Percentiles rank a stretch among this genome's conserved stretches.
Conservation (phyloP, 2,888 invertebrate genomes). For the Meganola albula region DNA sequence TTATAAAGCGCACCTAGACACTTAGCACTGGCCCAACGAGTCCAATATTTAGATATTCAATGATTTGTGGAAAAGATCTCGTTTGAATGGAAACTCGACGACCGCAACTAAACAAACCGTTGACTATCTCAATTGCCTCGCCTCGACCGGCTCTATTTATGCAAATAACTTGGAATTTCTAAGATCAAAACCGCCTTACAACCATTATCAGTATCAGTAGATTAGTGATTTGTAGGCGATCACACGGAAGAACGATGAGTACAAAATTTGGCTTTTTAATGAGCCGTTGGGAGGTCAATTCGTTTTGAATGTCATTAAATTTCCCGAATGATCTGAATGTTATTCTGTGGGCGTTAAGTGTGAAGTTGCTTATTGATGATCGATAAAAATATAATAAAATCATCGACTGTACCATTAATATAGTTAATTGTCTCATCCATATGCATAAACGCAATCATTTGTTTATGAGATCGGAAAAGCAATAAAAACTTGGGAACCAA, state of each 20-base stretch:
- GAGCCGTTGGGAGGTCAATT: conserved; percentile 46
- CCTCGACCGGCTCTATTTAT: conserved; percentile 47
- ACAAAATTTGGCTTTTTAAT: conserved; percentile 35
- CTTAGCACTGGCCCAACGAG: too few species aligned
- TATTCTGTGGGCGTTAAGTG: conserved; percentile 40
- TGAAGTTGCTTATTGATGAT: conserved; percentile 42
- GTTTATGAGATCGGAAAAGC: too few species aligned
- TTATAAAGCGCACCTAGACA: too few species aligned
- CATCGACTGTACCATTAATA: conserved; percentile 29
- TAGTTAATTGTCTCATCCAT: conserved; percentile 23
- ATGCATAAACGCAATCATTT: too few species aligned
- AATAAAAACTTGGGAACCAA: too few species aligned
- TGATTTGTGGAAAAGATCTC: conserved; percentile 29
- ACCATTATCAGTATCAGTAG: conserved; percentile 36
- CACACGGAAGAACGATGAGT: conserved; percentile 49
- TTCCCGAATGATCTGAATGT: conserved; percentile 38
- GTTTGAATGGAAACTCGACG: conserved; percentile 28
- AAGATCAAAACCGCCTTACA: conserved; percentile 35
- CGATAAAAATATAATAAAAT: conserved; percentile 27
- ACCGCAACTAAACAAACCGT: conserved; percentile 32
- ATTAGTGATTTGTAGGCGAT: conserved; percentile 48
- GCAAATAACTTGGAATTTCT: conserved; percentile 51
- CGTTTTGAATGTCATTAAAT: conserved; percentile 43
- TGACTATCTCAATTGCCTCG: conserved; percentile 42
- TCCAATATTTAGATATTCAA: conserved; percentile 22